Evolutionary conservation across 2,797 vertebrate genomes (phyloP).

Genomic region (Dendrocincla tyrannina): DNA sequence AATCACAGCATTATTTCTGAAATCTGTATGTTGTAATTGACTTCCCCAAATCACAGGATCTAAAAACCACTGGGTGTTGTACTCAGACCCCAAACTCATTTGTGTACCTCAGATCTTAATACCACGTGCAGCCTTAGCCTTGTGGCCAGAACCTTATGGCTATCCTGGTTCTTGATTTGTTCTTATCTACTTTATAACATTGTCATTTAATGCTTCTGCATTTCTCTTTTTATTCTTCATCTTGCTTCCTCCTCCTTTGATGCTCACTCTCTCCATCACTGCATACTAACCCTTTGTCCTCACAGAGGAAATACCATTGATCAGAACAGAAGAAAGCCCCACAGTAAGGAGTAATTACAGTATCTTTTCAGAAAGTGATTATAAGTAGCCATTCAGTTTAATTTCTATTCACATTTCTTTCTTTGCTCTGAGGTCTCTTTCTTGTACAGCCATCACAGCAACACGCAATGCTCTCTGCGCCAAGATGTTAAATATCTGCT

Average conservation of each 20-base stretch:
- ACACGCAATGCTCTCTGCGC: not conserved
- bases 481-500: not conserved
- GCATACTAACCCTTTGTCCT: not conserved
- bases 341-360: not conserved
- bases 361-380: not conserved
- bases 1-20: not conserved
- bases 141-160: not conserved
- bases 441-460: not conserved
- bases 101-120: not conserved
- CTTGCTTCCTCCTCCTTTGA: not conserved
- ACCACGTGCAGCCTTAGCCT: not conserved
- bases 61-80: not conserved
- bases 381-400: not conserved
- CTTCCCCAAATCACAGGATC: not conserved
- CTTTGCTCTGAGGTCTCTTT: not conserved
- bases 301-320: not conserved
- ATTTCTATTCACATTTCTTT: not conserved
- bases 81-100: not conserved
- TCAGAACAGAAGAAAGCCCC: not conserved
- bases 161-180: not conserved
- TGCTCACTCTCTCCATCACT: not conserved
- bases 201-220: not conserved
- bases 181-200: not conserved
- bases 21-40: not conserved
- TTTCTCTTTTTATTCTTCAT: not conserved